Base-by-base conservation (phyloP, 2,797 vertebrate genomes). In the Molossus alvarezi region DNA sequence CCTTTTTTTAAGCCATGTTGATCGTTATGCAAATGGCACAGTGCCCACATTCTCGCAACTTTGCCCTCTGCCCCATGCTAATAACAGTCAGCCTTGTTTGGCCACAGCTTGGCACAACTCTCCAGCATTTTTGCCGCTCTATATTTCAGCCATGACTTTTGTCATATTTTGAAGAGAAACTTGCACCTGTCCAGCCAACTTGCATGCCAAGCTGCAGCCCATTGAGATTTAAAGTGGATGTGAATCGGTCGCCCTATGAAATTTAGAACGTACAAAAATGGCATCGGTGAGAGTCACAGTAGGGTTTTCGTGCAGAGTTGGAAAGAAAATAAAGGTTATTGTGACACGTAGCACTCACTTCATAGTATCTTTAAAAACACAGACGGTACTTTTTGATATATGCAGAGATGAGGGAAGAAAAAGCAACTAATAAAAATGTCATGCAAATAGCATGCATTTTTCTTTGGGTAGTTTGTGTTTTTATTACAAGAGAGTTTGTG, bases 121-220 rank as follows among this genome's bases (percentile, higher is more conserved):
- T 12, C 20, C 91, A 81, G 84, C 72, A 87, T 97, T 97, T 98
- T 96, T 98, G 97, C 98, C 58, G 95, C 96, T 97, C 96, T 97
- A 55, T 97, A 97, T 98, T 96, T 98, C 98, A 98, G 94, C 97
- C 94, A 91, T 96, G 97, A 97, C 95, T 98, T 97, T 94, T 88
- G 29, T 96, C 69, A 27, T 73, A 91, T 93, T 98, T 94, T 97
- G 95, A 96, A 97, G 95, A 96, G 60, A 97, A 64, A 65, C 72
- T 91, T 97, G 97, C 98, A 98, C 96, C 98, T 98, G 97, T 67
- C 95, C 13, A 97, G 94, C 96, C 82, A 96, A 90, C 75, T 29
- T 51, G 64, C 48, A n/a, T 94, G 97, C 96, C 97, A 98, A 91
- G 60, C 96, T 96, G 86, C 64, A 89, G 67, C 79, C 97, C 90